These are phyloP conservation scores for Brachypterus glaber DNA, from an alignment of 2,888 invertebrate species.

Conservation along the genomic window DNA sequence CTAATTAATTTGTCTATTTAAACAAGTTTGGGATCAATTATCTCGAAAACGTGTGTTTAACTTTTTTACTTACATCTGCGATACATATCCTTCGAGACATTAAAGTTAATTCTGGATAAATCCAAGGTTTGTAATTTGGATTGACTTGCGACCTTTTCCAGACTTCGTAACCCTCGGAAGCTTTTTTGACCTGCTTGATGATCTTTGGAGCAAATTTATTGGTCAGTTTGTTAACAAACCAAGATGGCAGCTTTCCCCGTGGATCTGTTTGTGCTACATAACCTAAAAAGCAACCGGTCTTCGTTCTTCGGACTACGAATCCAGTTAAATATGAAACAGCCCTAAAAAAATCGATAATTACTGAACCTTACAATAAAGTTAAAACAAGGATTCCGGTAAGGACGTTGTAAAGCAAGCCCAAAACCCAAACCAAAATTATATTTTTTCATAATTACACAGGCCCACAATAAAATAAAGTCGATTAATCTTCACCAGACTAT, in stretches of 20 bases:
- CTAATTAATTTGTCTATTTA: too few species aligned
- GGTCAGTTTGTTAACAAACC: slow-evolving; percentile 82
- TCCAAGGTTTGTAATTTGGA: slow-evolving; percentile 78
- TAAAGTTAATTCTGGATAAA: slow-evolving; percentile 71
- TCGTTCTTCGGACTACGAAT: slow-evolving; percentile 55
- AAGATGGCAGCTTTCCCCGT: slow-evolving; percentile 75
- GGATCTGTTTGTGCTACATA: slow-evolving; percentile 89
- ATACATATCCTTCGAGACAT: slow-evolving; percentile 59
- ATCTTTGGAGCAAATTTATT: slow-evolving; percentile 81
- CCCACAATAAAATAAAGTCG: too few species aligned
- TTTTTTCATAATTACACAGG: too few species aligned
- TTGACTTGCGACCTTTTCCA: slow-evolving; percentile 72
- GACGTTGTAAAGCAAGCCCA: too few species aligned
- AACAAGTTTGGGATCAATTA: too few species aligned
- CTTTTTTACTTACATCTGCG: slow-evolving; percentile 56
- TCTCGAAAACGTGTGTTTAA: too few species aligned
- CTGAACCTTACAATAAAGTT: too few species aligned
- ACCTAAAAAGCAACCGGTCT: slow-evolving; percentile 65
- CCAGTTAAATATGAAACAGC: slow-evolving; percentile 55
- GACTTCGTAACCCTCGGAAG: slow-evolving; percentile 66
- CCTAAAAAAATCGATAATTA: slow-evolving; percentile 39
- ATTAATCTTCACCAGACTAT: too few species aligned
- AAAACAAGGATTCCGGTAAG: too few species aligned
- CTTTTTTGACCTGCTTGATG: slow-evolving; percentile 71
- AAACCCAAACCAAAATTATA: too few species aligned